phyloP scores from a whole-genome alignment of 1,140 invertebrate genomes.

The Temnothorax longispinosus region DNA sequence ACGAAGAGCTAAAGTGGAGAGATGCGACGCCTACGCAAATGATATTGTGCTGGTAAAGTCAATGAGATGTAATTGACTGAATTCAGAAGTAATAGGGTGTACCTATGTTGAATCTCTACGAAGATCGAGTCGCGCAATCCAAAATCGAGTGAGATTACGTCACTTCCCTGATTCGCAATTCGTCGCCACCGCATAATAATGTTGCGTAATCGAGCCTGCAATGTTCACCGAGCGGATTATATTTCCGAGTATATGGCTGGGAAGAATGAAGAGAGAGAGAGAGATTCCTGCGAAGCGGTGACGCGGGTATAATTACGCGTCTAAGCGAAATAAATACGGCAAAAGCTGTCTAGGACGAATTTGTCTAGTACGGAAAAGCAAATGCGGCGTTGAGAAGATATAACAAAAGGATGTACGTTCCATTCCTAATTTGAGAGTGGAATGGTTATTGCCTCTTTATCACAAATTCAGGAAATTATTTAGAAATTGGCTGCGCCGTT shows the following conservation, averaged over 20 bases:
- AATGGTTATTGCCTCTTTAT: background rate
- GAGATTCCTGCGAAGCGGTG: background rate
- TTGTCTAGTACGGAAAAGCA: background rate
- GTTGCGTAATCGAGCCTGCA: constrained; percentile 34
- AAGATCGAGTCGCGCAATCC: constrained; percentile 18
- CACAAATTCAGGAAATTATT: constrained; percentile 2
- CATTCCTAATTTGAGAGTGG: background rate
- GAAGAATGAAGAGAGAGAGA: background rate
- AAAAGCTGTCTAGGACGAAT: background rate
- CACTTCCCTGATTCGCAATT: constrained; percentile 13
- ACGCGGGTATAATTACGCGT: background rate
- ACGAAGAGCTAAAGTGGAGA: background rate
- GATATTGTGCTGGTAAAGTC: constrained; percentile 30
- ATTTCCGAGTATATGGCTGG: background rate
- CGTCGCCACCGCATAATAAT: constrained; percentile 33
- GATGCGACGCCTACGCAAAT: background rate
- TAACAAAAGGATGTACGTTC: background rate
- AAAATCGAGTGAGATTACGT: constrained; percentile 18
- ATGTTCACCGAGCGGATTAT: background rate
- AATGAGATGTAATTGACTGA: constrained; percentile 33
- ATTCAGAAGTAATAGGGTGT: constrained; percentile 22
- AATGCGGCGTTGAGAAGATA: background rate
- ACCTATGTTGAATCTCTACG: background rate
- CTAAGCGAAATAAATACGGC: background rate
- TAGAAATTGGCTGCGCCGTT: background rate